Percentiles rank a stretch among this genome's conserved stretches.
phyloP scores from a whole-genome alignment of 2,113 vertebrate genomes.

The Myanophis thanlyinensis region DNA sequence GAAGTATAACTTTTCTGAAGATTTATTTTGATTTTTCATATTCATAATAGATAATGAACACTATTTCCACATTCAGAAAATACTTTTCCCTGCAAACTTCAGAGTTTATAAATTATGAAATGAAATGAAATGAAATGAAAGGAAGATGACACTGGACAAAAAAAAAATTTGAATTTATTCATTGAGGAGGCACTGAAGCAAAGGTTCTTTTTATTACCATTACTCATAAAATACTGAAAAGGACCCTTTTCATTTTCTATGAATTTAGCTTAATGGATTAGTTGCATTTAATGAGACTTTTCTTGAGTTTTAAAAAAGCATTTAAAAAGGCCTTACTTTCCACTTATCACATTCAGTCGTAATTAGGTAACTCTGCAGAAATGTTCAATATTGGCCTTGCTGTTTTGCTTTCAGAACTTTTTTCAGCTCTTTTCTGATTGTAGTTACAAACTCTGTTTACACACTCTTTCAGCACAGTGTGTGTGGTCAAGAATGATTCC shows the following conservation, averaged over 20 bases:
- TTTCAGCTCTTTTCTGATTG: neutral
- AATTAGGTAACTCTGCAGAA: neutral
- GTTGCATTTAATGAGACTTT: slow-evolving; percentile 20
- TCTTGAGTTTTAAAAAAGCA: slow-evolving; percentile 12
- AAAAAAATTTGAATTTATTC: slow-evolving; percentile 42
- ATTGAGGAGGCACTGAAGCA: slow-evolving; percentile 32
- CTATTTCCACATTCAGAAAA: neutral
- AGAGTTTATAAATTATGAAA: slow-evolving; percentile 1
- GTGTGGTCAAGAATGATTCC: neutral
- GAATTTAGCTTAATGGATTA: slow-evolving; percentile 38
- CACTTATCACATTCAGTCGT: neutral
- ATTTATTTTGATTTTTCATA: neutral
- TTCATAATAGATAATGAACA: neutral
- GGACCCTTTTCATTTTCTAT: slow-evolving; percentile 7
- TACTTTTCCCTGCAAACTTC: neutral
- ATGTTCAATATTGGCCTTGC: neutral
- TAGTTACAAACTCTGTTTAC: neutral
- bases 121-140: neutral
- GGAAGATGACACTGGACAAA: slow-evolving; percentile 3
- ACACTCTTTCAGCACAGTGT: neutral
- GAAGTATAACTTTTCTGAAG: neutral
- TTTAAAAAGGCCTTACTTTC: neutral
- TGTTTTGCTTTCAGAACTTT: neutral
- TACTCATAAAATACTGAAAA: slow-evolving; percentile 38
- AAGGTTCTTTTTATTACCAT: slow-evolving; percentile 44